Percentiles rank a stretch among this genome's conserved stretches.
phyloP scores from a whole-genome alignment of 64 coral and sea anemone genomes.

The Orbicella faveolata region DNA sequence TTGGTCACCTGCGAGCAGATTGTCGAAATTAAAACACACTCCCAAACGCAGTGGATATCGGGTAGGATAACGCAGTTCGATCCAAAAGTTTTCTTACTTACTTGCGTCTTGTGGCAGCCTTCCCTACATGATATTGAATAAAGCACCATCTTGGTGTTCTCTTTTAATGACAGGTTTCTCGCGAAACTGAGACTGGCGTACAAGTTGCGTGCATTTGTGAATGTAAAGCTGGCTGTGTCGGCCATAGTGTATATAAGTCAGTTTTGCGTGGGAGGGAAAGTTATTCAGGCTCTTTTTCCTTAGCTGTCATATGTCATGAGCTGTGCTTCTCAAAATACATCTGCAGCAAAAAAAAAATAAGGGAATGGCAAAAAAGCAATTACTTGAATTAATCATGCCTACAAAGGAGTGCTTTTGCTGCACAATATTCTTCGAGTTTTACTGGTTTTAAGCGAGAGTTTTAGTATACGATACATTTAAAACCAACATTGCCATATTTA shows the following conservation, averaged over 20 bases:
- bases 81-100: not conserved
- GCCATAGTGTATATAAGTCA: not conserved
- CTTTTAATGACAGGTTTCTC: not conserved
- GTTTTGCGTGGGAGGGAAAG: not conserved
- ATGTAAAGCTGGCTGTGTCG: slow-evolving; percentile 20
- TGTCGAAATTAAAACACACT: not conserved
- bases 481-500: not conserved
- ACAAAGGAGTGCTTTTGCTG: not conserved
- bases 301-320: slow-evolving; percentile 36
- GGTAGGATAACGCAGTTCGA: not conserved
- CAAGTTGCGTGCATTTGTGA: not conserved
- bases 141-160: not conserved
- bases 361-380: not conserved
- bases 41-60: not conserved
- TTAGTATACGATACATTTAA: not conserved
- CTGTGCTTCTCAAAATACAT: slow-evolving; percentile 27
- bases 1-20: slow-evolving; percentile 5
- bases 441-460: not conserved
- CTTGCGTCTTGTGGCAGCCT: not conserved
- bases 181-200: not conserved
- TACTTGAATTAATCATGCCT: not conserved
- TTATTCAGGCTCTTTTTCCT: slow-evolving; percentile 9
- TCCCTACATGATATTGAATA: too few relatives aligned
- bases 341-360: not conserved
- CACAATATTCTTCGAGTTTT: not conserved